phyloP scores from a whole-genome alignment of 1,140 invertebrate genomes.

The Homalodisca vitripennis region DNA sequence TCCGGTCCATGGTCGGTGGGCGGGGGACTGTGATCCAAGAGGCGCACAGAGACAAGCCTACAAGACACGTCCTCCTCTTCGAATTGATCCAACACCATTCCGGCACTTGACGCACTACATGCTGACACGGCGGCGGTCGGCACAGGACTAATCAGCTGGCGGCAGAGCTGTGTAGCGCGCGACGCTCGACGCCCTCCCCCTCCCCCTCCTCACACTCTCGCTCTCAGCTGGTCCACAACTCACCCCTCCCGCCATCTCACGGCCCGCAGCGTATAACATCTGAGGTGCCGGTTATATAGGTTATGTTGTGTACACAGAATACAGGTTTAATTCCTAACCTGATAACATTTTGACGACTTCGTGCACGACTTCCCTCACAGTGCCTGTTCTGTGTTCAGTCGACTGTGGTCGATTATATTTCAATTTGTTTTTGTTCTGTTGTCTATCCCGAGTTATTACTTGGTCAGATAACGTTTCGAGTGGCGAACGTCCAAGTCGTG shows the following conservation, averaged over 20 bases:
- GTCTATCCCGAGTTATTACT: no score
- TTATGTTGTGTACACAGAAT: not conserved
- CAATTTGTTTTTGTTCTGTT: not conserved
- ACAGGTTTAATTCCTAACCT: not conserved
- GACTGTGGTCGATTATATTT: not conserved
- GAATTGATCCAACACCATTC: slow-evolving; percentile 18
- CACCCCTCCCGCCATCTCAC: not conserved
- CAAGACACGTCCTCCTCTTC: slow-evolving; percentile 24
- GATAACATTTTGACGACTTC: no score
- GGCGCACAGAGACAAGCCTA: slow-evolving; percentile 25
- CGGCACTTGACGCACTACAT: not conserved
- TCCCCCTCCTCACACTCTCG: slow-evolving; percentile 18
- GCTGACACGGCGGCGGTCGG: not conserved
- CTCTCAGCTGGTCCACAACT: not conserved
- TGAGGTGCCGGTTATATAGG: no score
- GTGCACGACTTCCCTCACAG: not conserved
- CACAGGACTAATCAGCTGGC: slow-evolving; percentile 2
- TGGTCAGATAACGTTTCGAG: no score
- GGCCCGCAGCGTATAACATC: no score
- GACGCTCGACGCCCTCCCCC: no score
- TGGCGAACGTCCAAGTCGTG: no score
- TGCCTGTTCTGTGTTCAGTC: not conserved
- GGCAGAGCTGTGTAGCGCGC: not conserved
- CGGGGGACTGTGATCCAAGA: not conserved
- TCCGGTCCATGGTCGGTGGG: not conserved